These are phyloP conservation scores for Psittacus erithacus DNA, from an alignment of 2,113 vertebrate genomes.

Conservation along the genomic window DNA sequence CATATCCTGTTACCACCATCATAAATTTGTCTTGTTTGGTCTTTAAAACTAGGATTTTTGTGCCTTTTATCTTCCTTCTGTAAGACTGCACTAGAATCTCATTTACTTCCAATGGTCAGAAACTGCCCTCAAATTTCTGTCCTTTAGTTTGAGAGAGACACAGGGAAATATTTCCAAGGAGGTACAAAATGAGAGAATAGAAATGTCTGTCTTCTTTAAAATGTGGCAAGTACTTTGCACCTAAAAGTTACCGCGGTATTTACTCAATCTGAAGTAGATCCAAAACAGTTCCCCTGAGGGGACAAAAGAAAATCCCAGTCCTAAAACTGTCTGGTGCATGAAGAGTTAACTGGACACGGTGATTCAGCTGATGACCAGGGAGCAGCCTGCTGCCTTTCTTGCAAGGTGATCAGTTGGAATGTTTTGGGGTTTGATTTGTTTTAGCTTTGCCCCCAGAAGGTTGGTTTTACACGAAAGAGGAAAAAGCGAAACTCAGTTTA, in stretches of 20 bases:
- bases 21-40: background rate
- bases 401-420: constrained; percentile 14
- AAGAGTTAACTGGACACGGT: constrained; percentile 16
- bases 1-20: background rate
- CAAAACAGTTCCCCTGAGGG: background rate
- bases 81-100: background rate
- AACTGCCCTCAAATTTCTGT: background rate
- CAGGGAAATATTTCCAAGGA: background rate
- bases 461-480: background rate
- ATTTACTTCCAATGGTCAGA: background rate
- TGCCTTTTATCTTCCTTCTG: background rate
- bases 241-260: background rate
- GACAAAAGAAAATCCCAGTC: background rate
- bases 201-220: background rate
- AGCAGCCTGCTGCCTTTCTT: background rate
- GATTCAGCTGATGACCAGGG: background rate
- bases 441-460: background rate
- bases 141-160: background rate
- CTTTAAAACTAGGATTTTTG: background rate
- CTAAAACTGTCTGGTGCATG: background rate
- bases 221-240: background rate
- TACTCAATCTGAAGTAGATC: background rate
- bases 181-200: background rate
- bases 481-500: background rate
- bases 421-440: background rate